Percentiles rank a stretch among this genome's conserved stretches.
phyloP scores from a whole-genome alignment of 2,113 vertebrate species.

The Datnioides undecimradiatus region DNA sequence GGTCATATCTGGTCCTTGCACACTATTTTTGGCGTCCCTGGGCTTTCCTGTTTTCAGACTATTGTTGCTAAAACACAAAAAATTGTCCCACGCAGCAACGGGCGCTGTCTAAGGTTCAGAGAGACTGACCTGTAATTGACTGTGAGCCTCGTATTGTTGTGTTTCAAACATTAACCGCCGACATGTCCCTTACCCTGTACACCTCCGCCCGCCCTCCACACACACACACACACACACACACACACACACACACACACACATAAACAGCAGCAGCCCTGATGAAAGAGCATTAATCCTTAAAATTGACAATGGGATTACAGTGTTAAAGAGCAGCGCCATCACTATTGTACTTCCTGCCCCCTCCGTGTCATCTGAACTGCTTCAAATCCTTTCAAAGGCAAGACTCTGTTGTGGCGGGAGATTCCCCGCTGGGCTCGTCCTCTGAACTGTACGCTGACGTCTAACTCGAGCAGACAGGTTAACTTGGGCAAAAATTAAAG shows the following conservation, averaged over 20 bases:
- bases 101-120: constrained; percentile 41
- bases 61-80: constrained; percentile 61
- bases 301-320: constrained; percentile 74
- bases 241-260: constrained; percentile 26
- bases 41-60: constrained; percentile 55
- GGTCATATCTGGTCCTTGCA: constrained; percentile 25
- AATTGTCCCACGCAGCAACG: constrained; percentile 45
- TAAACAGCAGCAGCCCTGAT: constrained; percentile 55
- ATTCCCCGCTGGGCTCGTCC: constrained; percentile 66
- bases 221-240: constrained; percentile 27
- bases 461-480: constrained; percentile 76
- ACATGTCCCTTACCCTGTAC: constrained; percentile 1
- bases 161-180: constrained; percentile 33
- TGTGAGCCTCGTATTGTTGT: constrained; percentile 48
- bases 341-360: constrained; percentile 70
- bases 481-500: constrained; percentile 67
- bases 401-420: constrained; percentile 56
- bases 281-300: constrained; percentile 70
- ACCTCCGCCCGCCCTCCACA: background rate
- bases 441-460: constrained; percentile 67
- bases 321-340: constrained; percentile 68
- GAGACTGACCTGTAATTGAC: constrained; percentile 50
- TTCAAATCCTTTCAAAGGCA: constrained; percentile 79
- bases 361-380: constrained; percentile 70
- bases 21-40: constrained; percentile 38